Percentiles rank a stretch among this genome's conserved stretches.
These are phyloP conservation scores for Brachirus orientalis DNA, from an alignment of 2,113 vertebrate genomes.

Conservation along the genomic window DNA sequence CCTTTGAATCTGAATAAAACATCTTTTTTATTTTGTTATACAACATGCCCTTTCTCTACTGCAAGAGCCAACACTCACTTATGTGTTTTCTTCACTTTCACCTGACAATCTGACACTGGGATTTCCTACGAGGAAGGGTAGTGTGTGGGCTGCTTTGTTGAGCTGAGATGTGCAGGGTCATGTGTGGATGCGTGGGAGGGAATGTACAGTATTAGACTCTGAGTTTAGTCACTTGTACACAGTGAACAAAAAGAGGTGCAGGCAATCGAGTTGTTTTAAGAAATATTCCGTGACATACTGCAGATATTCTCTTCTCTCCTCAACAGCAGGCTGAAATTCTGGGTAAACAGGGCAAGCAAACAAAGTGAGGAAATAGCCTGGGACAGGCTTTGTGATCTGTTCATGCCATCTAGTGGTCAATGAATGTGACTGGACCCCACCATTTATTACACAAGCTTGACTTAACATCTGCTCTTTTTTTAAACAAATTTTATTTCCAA, in stretches of 20 bases:
- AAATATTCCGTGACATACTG: neutral
- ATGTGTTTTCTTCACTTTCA: conserved; percentile 65
- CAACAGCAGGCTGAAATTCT: neutral
- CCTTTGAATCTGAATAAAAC: too few relatives aligned
- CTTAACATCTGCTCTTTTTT: too few relatives aligned
- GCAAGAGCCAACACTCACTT: conserved; percentile 59
- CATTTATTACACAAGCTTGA: neutral
- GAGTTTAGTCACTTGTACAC: conserved; percentile 47
- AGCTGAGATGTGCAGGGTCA: conserved; percentile 74
- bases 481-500: too few relatives aligned
- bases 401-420: conserved; percentile 62
- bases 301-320: neutral
- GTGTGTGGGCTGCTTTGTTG: conserved; percentile 68
- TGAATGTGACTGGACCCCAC: neutral
- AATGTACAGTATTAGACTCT: conserved; percentile 57
- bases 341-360: neutral
- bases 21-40: conserved; percentile 29
- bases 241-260: conserved; percentile 16
- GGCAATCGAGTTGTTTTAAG: neutral
- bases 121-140: conserved; percentile 71
- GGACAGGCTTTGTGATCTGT: conserved; percentile 11
- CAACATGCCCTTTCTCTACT: conserved; percentile 39
- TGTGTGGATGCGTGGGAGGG: conserved; percentile 73
- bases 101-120: conserved; percentile 72
- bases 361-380: neutral